Evolutionary conservation across 2,888 invertebrate genomes (phyloP), one percentile per base, ranked within the genome.

Genomic region (Tiliacea citrago): DNA sequence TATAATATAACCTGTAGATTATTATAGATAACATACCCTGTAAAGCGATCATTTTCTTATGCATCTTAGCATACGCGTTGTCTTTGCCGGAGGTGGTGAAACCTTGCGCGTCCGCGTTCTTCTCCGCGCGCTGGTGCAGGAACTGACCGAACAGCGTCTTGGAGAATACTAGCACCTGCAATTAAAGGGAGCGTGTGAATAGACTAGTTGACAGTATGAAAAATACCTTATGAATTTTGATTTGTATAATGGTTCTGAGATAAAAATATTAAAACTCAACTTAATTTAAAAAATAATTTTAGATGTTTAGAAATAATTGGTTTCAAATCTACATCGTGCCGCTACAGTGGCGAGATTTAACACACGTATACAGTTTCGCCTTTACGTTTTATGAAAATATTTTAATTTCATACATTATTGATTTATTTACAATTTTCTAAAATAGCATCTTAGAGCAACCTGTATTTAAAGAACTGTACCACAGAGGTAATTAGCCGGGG

Each of bases 121-220:
- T 98, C 90, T 98, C 98, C 0, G 98, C 98, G 60, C 97, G 97
- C 92, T 98, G 98, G 86, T 97, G 97, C 8, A 98, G 95, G 92
- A 97, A 98, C 91, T 98, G 98, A 0, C 98, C 98, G 91, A 98
- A 98, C 13, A 98, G 92, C 0, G 97, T 97, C 90, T 97, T 97
- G 0, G 98, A 98, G 90, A 97, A 98, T 60, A 98, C 96, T 86
- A 98, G 93, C 77, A 97, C 94, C 96, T 96, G 88, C 2, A 47
- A 39, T 16, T 0, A 18, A 29, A 77, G 29, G 9, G 0, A 0
- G 1, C 13, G n/a, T 35, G 18, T 18, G 2, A 35, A 21, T 12
- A 18, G 24, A 8, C 12, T 12, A n/a, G 8, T 63, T 12, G 8
- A 24, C 18, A 5, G 45, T 39, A 6, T 13, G 35, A 21, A 60